Base-by-base conservation (phyloP, 92 coral and sea anemone genomes). In the Siderastrea siderea region DNA sequence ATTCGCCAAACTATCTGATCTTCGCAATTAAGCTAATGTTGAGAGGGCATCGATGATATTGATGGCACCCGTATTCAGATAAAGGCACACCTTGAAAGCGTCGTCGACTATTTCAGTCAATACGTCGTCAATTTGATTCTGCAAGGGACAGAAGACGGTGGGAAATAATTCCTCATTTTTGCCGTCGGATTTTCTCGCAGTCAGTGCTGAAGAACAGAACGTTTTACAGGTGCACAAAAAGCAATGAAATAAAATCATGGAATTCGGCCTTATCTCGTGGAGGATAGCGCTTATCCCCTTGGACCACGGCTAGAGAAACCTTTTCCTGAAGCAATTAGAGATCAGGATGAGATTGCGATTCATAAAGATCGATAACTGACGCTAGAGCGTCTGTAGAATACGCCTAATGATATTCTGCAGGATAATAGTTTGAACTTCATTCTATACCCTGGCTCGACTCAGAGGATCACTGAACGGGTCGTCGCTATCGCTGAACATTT, bases 21-120 rank as follows among this genome's bases (percentile, higher is more conserved):
- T 87, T 54, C 74, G n/a, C n/a, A n/a, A n/a, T n/a, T n/a, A n/a
- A n/a, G n/a, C 80, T 7, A 86, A 86, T 59, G 79, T 86, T 54
- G 69, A 49, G 3, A 84, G 89, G 13, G 89, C 89, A n/a, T n/a
- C n/a, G n/a, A n/a, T n/a, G n/a, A n/a, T n/a, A 77, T 86, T 63
- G 84, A 78, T 69, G 68, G 90, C 86, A 53, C 75, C 43, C 90
- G 79, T 59, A 58, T 79, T 52, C 6, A 59, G 61, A 87, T 79
- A 14, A 79, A 87, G 48, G 53, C 48, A 6, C 86, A 67, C 70
- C 9, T 0, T 54, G 86, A 87, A 52, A 79, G 86, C 52, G 74
- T 38, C 16, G 26, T 66, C 7, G 86, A 69, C 65, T 71, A 79
- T 59, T 87, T 79, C 26, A 87, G 79, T 44, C 51, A 80, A 8